Percentiles rank a stretch among this genome's conserved stretches.
Evolutionary conservation across 1,140 invertebrate genomes (phyloP).

Genomic region (Patella vulgata): DNA sequence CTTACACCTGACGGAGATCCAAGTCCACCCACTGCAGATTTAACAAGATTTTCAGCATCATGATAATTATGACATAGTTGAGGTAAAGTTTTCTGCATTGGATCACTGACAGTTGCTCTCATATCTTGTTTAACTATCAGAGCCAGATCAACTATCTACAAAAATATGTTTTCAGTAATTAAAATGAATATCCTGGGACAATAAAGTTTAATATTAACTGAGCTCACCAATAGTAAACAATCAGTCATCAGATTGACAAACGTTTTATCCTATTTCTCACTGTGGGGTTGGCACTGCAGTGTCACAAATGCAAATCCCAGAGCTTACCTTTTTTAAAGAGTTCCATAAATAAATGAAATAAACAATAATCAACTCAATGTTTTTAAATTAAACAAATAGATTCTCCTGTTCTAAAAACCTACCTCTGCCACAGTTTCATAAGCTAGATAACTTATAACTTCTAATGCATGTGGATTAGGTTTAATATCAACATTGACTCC

Average conservation of each 20-base stretch:
- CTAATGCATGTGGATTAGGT: conserved; percentile 68
- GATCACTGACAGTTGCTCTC: conserved; percentile 68
- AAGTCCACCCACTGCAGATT: conserved; percentile 1
- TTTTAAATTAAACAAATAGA: too few species aligned
- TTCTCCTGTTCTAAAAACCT: too few species aligned
- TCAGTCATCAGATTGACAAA: too few species aligned
- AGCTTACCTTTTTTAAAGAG: too few species aligned
- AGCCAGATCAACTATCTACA: conserved; percentile 71
- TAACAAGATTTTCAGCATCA: conserved; percentile 24
- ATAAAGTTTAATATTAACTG: not conserved
- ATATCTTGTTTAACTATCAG: conserved; percentile 74
- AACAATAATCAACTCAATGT: too few species aligned
- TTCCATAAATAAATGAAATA: too few species aligned
- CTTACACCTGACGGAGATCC: conserved; percentile 12
- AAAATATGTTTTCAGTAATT: conserved; percentile 6
- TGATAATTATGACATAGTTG: conserved; percentile 52
- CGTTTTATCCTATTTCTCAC: not conserved
- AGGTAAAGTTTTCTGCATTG: conserved; percentile 54
- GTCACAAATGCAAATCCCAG: not conserved
- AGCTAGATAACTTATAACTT: conserved; percentile 74
- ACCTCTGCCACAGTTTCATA: conserved; percentile 78
- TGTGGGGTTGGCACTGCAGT: not conserved
- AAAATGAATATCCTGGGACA: not conserved
- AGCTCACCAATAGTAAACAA: too few species aligned
- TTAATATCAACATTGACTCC: conserved; percentile 68